Evolutionary conservation across 1,140 invertebrate species (phyloP), one percentile per base, ranked within the genome.

Genomic region (Aphis craccivora): DNA sequence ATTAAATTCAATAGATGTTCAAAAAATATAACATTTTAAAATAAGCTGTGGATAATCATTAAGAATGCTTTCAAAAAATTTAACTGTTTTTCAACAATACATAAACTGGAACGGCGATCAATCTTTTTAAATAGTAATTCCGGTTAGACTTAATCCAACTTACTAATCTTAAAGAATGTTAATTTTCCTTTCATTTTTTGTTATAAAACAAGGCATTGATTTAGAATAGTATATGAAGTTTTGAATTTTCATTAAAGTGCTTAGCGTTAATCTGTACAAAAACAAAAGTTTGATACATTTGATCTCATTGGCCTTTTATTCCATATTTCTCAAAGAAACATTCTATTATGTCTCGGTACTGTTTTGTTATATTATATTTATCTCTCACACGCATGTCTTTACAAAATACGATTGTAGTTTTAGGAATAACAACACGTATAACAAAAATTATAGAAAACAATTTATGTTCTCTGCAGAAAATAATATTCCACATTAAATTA

Each of bases 391-490:
- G 14, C 30, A n/a, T 76, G 30, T 20, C 5, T 5, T n/a, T 11
- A 76, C 60, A 76, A n/a, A 76, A 76, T 76, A 22, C 22, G n/a
- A 76, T 76, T 76, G 30, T 35, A n/a, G 30, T 76, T 76, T 11
- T 18, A 76, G 30, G n/a, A 76, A 35, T 3, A 30, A 60, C 60
- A n/a, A 67, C 60, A 76, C 60, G 30, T n/a, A 76, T 76, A 76
- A n/a, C 60, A 76, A n/a, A n/a, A 76, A 76, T 76, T 76, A 76
- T 76, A n/a, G 30, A 76, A 76, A 76, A n/a, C 30, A 76, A 76
- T 76, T 18, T 76, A 35, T 60, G 30, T 60, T 76, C n/a, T 35
- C 30, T 18, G 30, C n/a, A 18, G n/a, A 76, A 76, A 76, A 76
- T 76, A 76, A 76, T n/a, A 76, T n/a, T 76, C n/a, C 14, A 76